Conservation (phyloP, 2,797 vertebrate genomes). For the Parambassis ranga region DNA sequence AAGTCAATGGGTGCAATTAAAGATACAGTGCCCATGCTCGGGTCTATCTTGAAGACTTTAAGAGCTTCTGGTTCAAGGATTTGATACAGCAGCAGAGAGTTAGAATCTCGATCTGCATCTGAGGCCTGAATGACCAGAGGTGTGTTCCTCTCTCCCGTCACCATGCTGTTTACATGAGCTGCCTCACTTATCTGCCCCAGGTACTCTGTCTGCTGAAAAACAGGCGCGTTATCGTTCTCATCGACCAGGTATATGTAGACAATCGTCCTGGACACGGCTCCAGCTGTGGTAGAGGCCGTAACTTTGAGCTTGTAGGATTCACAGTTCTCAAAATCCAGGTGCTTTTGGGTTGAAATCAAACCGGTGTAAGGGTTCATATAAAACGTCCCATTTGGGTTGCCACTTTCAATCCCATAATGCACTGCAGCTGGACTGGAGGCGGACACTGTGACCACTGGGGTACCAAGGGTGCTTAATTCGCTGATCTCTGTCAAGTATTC, state of each 20-base stretch:
- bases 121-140: conserved; percentile 89
- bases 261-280: conserved; percentile 75
- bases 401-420: conserved; percentile 88
- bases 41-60: conserved; percentile 87
- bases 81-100: conserved; percentile 87
- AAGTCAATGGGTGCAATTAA: conserved; percentile 85
- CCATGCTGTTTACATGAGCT: conserved; percentile 85
- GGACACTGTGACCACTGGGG: conserved; percentile 83
- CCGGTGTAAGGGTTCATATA: conserved; percentile 89
- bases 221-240: conserved; percentile 91
- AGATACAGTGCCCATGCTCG: conserved; percentile 88
- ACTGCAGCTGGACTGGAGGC: conserved; percentile 86
- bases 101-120: conserved; percentile 88
- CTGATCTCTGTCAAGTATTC: conserved; percentile 92
- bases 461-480: conserved; percentile 81
- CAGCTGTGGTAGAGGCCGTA: conserved; percentile 82
- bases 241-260: conserved; percentile 90
- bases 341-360: conserved; percentile 82
- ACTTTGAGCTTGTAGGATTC: conserved; percentile 87
- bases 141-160: conserved; percentile 84
- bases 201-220: conserved; percentile 82
- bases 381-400: conserved; percentile 85
- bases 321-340: conserved; percentile 87
- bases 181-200: conserved; percentile 89
- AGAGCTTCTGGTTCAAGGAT: conserved; percentile 87